phyloP scores from a whole-genome alignment of 2,888 invertebrate species.

The Epinotia ramella region DNA sequence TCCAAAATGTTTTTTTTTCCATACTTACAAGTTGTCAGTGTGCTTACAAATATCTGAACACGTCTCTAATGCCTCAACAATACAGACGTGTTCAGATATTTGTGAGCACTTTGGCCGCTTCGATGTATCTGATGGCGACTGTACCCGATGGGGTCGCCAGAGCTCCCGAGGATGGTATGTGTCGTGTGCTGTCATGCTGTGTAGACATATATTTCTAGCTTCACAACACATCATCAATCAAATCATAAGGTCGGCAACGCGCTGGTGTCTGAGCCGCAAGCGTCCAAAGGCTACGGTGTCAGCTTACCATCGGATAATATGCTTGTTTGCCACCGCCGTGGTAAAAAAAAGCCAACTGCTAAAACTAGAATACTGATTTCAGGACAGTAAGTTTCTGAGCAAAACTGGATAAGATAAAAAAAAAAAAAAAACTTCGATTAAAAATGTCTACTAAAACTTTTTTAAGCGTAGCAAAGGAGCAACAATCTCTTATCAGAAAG shows the following conservation, averaged over 20 bases:
- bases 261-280: not conserved
- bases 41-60: too few species aligned
- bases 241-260: not conserved
- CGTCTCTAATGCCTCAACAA: too few species aligned
- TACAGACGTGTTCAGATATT: too few species aligned
- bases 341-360: too few species aligned
- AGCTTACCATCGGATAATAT: not conserved
- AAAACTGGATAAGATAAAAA: not conserved
- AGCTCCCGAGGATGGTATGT: not conserved
- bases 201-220: too few species aligned
- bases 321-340: not conserved
- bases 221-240: too few species aligned
- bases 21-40: too few species aligned
- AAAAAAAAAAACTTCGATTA: not conserved
- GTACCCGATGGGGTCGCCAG: not conserved
- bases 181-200: too few species aligned
- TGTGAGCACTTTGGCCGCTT: too few species aligned
- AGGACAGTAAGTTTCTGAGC: not conserved
- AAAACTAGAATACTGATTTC: not conserved
- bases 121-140: too few species aligned
- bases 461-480: slow-evolving; percentile 20
- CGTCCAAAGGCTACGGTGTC: not conserved
- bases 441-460: slow-evolving; percentile 2
- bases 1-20: too few species aligned
- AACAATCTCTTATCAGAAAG: slow-evolving; percentile 24